phyloP scores from a whole-genome alignment of 2,888 invertebrate species.

The Hirtodrosophila trivittata region DNA sequence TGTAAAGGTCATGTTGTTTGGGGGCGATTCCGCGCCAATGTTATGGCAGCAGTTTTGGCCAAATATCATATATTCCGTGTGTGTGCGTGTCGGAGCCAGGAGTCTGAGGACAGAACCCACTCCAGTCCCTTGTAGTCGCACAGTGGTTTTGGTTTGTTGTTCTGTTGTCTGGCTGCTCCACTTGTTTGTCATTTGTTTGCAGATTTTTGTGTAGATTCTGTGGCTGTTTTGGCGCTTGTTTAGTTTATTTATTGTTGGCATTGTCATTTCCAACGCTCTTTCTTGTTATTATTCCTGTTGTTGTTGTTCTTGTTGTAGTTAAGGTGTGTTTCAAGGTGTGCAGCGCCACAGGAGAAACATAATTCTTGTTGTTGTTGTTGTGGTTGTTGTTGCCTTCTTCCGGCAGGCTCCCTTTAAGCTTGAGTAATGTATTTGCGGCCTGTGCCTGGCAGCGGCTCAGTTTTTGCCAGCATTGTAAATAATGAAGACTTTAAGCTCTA shows the following conservation, averaged over 20 bases:
- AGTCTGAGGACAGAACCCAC: constrained; percentile 6
- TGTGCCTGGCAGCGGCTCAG: constrained; percentile 67
- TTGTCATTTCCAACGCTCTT: constrained; percentile 46
- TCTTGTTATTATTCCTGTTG: constrained; percentile 1
- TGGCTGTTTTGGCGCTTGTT: constrained; percentile 74
- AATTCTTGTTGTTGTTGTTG: constrained; percentile 33
- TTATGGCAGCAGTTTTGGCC: constrained; percentile 51
- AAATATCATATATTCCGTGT: constrained; percentile 54
- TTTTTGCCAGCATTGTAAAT: constrained; percentile 70
- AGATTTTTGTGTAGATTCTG: constrained; percentile 79
- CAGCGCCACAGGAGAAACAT: constrained; percentile 60
- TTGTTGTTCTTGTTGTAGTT: constrained; percentile 15
- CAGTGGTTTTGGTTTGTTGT: constrained; percentile 67
- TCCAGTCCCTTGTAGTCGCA: constrained; percentile 47
- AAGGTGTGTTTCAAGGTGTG: constrained; percentile 49
- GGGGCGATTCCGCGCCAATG: constrained; percentile 40
- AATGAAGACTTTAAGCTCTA: constrained; percentile 79
- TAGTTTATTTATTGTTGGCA: constrained; percentile 75
- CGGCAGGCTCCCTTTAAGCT: constrained; percentile 52
- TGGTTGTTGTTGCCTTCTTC: neutral
- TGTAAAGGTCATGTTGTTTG: constrained; percentile 27
- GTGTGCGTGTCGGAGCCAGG: constrained; percentile 4
- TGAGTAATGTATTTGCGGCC: constrained; percentile 70
- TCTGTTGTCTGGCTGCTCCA: constrained; percentile 66
- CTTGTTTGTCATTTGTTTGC: constrained; percentile 79